Base-by-base conservation (phyloP, 92 coral and sea anemone genomes). In the Siderastrea siderea region DNA sequence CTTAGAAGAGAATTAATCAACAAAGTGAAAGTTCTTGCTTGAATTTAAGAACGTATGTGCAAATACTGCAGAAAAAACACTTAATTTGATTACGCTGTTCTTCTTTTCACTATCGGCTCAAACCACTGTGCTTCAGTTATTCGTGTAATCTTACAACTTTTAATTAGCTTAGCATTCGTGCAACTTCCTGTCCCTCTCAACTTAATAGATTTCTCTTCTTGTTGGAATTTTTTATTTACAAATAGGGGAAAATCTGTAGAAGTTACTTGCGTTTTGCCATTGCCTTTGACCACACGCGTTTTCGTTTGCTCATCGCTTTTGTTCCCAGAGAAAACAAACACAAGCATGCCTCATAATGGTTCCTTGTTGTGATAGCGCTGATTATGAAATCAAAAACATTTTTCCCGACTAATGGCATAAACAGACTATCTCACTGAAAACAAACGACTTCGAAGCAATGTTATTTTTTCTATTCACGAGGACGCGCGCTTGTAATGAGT, bases 261-360 rank as follows among this genome's bases (percentile, higher is more conserved):
- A 50, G 16, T 51, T 38, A 74, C 57, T 38, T 45, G 78, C 43
- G 46, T 73, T 26, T 61, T 71, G 5, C 51, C 43, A 48, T 5
- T 10, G 47, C 15, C 4, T 50, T 54, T 68, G 89, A 48, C 92
- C 92, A 83, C 92, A 82, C 88, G 88, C 92, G 80, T 47, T 57
- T 58, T 49, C 14, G 17, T 63, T 14, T 51, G 16, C 77, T 52
- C 43, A 46, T 57, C 52, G 67, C 68, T 88, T 89, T 82, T 89
- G 92, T 83, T 67, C 92, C 48, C 84, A 82, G 92, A 83, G 92
- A 89, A 89, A 89, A 89, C 92, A 89, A 89, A 83, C 77, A 63
- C 44, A 83, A 6, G 44, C 5, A 38, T 73, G 64, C 46, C 58
- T 49, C 67, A 83, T 63, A 82, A 83, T 77, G 88, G 84, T 38